A percentile compares a stretch with the other conserved stretches of the same genome.
phyloP scores from a whole-genome alignment of 1,140 invertebrate genomes.

The Drosophila kurseongensis region DNA sequence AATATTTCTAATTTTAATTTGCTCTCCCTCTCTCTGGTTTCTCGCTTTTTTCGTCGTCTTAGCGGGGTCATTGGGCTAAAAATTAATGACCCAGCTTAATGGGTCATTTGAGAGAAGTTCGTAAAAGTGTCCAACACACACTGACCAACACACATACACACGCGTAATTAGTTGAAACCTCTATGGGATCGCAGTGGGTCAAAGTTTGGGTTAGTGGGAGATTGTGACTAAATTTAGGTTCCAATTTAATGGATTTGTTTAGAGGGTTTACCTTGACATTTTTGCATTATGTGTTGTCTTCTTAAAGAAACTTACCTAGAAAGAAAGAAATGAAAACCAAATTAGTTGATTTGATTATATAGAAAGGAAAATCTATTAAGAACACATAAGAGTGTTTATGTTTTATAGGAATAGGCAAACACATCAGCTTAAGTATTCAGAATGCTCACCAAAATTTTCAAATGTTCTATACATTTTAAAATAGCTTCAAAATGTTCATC shows the following conservation, averaged over 20 bases:
- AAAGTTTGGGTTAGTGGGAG: constrained; percentile 45
- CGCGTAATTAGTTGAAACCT: constrained; percentile 60
- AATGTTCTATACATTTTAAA: not conserved
- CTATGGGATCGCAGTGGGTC: constrained; percentile 43
- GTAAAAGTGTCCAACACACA: constrained; percentile 61
- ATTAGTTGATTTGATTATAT: not conserved
- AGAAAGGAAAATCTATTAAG: not conserved
- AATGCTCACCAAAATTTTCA: not conserved
- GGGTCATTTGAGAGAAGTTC: constrained; percentile 75
- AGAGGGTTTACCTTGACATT: constrained; percentile 43
- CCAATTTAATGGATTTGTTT: constrained; percentile 27
- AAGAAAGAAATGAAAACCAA: constrained; percentile 17
- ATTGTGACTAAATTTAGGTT: constrained; percentile 28
- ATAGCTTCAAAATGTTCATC: not conserved
- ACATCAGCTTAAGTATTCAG: not conserved
- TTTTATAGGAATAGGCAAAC: no score
- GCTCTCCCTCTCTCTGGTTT: constrained; percentile 27
- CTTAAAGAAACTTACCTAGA: constrained; percentile 41
- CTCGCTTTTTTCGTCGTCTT: constrained; percentile 25
- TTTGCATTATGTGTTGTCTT: not conserved
- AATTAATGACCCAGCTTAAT: constrained; percentile 76
- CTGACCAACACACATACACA: constrained; percentile 21
- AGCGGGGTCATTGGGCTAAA: constrained; percentile 70
- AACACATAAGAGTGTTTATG: not conserved
- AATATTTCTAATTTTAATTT: constrained; percentile 70